Percentiles rank a stretch among this genome's conserved stretches.
Evolutionary conservation across 2,888 invertebrate species (phyloP).

Genomic region (Plagodis pulveraria): DNA sequence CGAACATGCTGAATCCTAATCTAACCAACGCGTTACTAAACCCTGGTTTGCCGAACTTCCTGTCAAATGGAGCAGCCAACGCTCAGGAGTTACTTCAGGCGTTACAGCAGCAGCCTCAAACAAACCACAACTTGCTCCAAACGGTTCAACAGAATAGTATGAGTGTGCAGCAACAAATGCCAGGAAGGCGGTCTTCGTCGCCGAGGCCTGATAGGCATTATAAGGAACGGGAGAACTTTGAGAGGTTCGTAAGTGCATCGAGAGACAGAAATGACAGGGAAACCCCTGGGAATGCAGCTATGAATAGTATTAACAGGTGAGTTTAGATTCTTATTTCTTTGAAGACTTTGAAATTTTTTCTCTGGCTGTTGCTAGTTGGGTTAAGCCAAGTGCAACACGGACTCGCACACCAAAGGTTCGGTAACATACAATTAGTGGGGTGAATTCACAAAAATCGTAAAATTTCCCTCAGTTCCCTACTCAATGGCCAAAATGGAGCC

Average conservation of each 20-base stretch:
- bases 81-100: conserved; percentile 91
- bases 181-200: conserved; percentile 77
- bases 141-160: conserved; percentile 79
- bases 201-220: conserved; percentile 78
- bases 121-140: conserved; percentile 76
- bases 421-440: too few species aligned
- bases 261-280: conserved; percentile 82
- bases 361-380: too few species aligned
- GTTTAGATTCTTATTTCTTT: conserved; percentile 36
- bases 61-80: conserved; percentile 88
- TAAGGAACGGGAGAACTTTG: conserved; percentile 79
- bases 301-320: conserved; percentile 88
- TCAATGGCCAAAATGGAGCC: too few species aligned
- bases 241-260: conserved; percentile 73
- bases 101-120: conserved; percentile 77
- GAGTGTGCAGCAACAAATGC: conserved; percentile 73
- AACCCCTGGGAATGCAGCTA: conserved; percentile 83
- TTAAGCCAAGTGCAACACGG: too few species aligned
- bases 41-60: conserved; percentile 88
- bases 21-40: conserved; percentile 89
- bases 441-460: too few species aligned
- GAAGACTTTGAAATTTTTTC: too few species aligned
- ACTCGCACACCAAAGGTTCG: too few species aligned
- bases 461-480: too few species aligned
- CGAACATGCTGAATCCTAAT: conserved; percentile 84